Percentiles rank a stretch among this genome's conserved stretches.
Evolutionary conservation across 37 sponge, comb jelly and placozoan genomes (phyloP).

Genomic region (Agelas oroides): DNA sequence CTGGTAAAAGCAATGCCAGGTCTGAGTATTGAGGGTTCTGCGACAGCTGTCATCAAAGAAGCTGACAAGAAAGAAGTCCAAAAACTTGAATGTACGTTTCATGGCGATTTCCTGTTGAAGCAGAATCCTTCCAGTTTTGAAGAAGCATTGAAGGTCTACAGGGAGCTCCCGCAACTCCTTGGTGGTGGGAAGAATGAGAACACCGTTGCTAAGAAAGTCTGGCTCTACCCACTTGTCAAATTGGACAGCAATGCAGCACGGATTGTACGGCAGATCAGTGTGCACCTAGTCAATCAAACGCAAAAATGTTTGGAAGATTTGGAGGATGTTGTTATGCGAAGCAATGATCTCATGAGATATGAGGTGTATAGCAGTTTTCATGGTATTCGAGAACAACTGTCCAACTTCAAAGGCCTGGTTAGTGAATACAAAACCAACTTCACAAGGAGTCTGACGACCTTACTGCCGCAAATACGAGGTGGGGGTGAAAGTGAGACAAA

Average conservation of each 20-base stretch:
- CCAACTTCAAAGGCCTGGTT: background rate
- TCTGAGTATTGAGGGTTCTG: background rate
- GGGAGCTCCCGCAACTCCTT: conserved; percentile 13
- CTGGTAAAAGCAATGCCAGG: conserved; percentile 19
- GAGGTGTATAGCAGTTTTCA: background rate
- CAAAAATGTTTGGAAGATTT: conserved; percentile 30
- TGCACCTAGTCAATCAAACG: conserved; percentile 9
- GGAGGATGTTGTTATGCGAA: background rate
- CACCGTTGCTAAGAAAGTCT: conserved; percentile 30
- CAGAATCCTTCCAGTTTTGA: conserved; percentile 33
- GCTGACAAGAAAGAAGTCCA: background rate
- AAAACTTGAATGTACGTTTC: conserved; percentile 40
- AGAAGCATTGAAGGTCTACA: conserved; percentile 32
- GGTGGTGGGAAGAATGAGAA: too few relatives aligned
- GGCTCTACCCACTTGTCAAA: conserved; percentile 24
- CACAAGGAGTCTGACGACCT: background rate
- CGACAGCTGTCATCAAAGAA: background rate
- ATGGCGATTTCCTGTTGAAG: conserved; percentile 33
- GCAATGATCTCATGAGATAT: conserved; percentile 19
- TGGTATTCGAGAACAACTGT: conserved; percentile 7
- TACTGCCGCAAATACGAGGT: conserved; percentile 27
- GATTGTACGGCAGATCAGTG: background rate
- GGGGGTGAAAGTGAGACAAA: conserved; percentile 15
- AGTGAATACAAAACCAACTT: background rate
- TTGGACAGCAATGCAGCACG: conserved; percentile 14